Evolutionary conservation across 2,888 invertebrate species (phyloP), one percentile per base, ranked within the genome.

Genomic region (Colostygia pectinataria): DNA sequence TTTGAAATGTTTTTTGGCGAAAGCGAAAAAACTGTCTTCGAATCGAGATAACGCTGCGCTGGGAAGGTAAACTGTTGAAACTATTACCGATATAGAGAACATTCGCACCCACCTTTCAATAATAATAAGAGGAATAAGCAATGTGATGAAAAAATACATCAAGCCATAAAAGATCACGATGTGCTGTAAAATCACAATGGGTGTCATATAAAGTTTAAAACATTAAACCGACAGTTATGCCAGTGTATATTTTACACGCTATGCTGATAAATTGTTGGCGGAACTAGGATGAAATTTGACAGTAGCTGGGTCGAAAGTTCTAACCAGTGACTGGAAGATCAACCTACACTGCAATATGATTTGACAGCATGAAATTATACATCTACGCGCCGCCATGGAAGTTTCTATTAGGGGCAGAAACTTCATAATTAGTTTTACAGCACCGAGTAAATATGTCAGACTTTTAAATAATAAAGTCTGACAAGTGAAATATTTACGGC

Each of bases 311-410:
- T 55, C 58, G 53, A 69, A 74, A 71, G 70, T 66, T 68, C 64
- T 66, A 61, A 63, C 57, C 59, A 63, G 59, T 62, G 66, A 67
- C 54, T 59, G 53, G 48, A 44, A 63, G 60, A 65, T 70, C 66
- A 56, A 66, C 60, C 57, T 56, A 59, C 61, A 55, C 47, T 55
- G 58, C 61, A 62, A 68, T 67, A 63, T 55, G 65, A 68, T 66
- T 66, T 63, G 76, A 76, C 75, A 68, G 71, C 77, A 74, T 79
- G 71, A 80, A 80, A 78, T 79, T 75, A 68, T 68, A 69, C 57
- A 64, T 60, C 53, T 53, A 49, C 39, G 42, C 18, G 42, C 18
- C 20, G 36, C 50, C 45, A 40, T 50, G 49, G 57, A 53, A 62
- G 50, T 54, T 42, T 36, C 50, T 48, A 43, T 51, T 24, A 9